Evolutionary conservation across 2,113 vertebrate species (phyloP), one percentile per base, ranked within the genome.

Genomic region (Nanorana parkeri): DNA sequence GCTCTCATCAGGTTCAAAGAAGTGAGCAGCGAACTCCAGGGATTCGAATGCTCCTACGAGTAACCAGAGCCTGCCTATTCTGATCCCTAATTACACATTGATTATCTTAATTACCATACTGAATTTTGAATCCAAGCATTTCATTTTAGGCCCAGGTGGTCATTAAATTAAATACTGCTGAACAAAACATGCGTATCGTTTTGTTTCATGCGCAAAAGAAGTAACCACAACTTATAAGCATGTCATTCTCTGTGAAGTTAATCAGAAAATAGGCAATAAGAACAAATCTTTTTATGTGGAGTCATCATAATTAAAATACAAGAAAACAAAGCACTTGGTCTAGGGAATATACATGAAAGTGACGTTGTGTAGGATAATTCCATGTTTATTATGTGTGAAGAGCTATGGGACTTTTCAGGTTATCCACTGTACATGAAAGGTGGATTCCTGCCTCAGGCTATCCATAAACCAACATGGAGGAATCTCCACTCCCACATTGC

Each of bases 81-180:
- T 64, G 20, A 24, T 60, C 58, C 11, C 19, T 72, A 73, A 73
- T 73, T 81, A 72, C 41, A 23, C 58, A 29, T n/a, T 55, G 16
- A 69, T 69, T 19, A 29, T 32, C 23, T 54, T 81, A 81, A 81
- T 81, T 81, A 81, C 58, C 63, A 58, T 55, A 24, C 19, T 73
- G 17, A 54, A 41, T 65, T 73, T 32, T 73, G 29, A n/a, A 20
- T 5, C 24, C 26, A 51, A 81, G 36, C 58, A 60, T 81, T 41
- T 81, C 15, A 72, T 81, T 73, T 65, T 26, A 73, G 51, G 36
- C 58, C 26, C 47, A 63, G 21, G 23, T 41, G 41, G 17, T 80
- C 55, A 80, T 80, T 81, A 81, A 7, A 26, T 54, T 55, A 64
- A 64, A 73, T 64, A 52, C 36, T 26, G 29, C 23, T 28, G 21